Evolutionary conservation across 2,888 invertebrate species (phyloP), one percentile per base, ranked within the genome.

Genomic region (Trachelus tabidus): DNA sequence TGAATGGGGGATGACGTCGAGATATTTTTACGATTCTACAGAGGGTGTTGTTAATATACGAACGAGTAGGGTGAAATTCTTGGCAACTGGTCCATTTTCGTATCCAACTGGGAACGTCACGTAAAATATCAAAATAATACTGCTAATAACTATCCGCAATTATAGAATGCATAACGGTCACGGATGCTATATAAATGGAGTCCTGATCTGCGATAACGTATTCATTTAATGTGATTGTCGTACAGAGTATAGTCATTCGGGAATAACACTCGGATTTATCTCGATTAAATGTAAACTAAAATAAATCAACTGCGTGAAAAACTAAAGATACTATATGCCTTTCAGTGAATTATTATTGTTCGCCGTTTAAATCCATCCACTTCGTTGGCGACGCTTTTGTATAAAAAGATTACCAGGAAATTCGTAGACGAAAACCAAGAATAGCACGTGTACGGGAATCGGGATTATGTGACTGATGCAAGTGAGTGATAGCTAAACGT

Each of bases 11-110:
- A 56, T 56, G 81, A 80, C 78, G 80, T 81, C 79, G 80, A 81
- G 78, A 81, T 80, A 80, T 79, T 81, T 80, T 80, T 80, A 79
- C 79, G 80, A 77, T 79, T 81, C 80, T 80, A 80, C 81, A 80
- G 79, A 81, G 80, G 81, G 79, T 80, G 80, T 79, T 81, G 80
- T 79, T 81, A 81, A 81, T 81, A 79, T 80, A 79, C 80, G 80
- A 81, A 80, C 79, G 80, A 79, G 77, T 79, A 77, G 80, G 78
- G 68, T 73, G 78, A 56, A 56, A 56, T 56, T 56, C 56, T 56
- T 56, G 56, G 56, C 56, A 56, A 56, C 15, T 23, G 56, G 56
- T 15, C 23, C 56, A 56, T 56, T 56, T 23, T 56, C 56, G 56
- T 23, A 56, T 56, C 23, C 9, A 23, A 56, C 23, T 56, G 56